Evolutionary conservation across 2,888 invertebrate genomes (phyloP), one percentile per base, ranked within the genome.

Genomic region (Eristalinus sepulchralis): DNA sequence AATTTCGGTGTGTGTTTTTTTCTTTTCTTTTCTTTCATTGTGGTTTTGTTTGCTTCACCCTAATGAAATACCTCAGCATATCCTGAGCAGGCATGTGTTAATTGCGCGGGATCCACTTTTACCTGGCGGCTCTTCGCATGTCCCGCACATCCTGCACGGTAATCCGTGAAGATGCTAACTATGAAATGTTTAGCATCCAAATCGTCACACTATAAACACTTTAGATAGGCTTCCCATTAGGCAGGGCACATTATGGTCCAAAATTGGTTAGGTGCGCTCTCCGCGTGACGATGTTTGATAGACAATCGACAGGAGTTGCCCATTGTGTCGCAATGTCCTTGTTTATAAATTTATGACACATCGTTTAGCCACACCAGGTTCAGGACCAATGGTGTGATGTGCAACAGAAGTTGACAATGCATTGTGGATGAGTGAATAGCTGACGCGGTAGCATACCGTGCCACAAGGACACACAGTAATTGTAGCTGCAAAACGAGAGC

Each of bases 191-290:
- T 81, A 39, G 55, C 81, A 85, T 84, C 70, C 76, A 64, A 78
- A 73, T 81, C 85, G 85, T 85, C 85, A 85, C 81, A 78, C 59
- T 81, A 70, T 81, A 81, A 85, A 81, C 76, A 53, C 31, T 85
- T 85, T 85, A 73, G 81, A 55, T 66, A 85, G 53, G 85, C 77
- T 85, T 85, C 85, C 64, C 81, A 85, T 81, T 76, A 80, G 66
- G 47, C 55, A 63, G 57, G 66, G 36, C n/a, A 59, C 13, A 71
- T 70, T 73, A 76, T 71, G 60, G 71, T 55, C 5, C 67, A 77
- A 67, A 77, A 72, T 77, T 70, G 77, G 77, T 85, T 85, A 77
- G 85, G 81, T 82, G 77, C 81, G 85, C 85, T 82, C 70, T 80
- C 34, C 53, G 66, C 81, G 81, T 81, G 85, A 82, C 77, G 59